Evolutionary conservation across 2,888 invertebrate species (phyloP), one percentile per base, ranked within the genome.

Genomic region (Nowickia ferox): DNA sequence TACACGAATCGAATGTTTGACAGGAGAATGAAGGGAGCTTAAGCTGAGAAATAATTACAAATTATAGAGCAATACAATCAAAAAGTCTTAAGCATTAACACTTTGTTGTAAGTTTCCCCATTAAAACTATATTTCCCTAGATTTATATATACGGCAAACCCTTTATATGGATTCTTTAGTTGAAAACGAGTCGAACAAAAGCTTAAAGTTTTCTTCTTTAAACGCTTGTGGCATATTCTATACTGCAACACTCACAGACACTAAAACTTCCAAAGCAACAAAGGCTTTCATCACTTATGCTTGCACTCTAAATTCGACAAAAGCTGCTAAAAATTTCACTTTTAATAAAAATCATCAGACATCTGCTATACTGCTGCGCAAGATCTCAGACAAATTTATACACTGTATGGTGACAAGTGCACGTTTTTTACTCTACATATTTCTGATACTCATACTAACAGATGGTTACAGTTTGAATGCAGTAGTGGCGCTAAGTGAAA

Each of bases 401-500:
- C 42, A 46, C 57, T 86, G 51, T 55, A 63, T 79, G 61, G 30
- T 66, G 22, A 66, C 66, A 55, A 68, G 40, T 30, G 9, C 48
- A 2, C 78, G 74, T n/a, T 69, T 76, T 38, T 65, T 77, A 9
- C 69, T 84, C 11, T 78, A 84, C 69, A 71, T 84, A 46, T 78
- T 81, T 38, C 57, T 87, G 13, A 72, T 84, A 78, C 57, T 84
- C 44, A 81, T 46, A 59, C 11, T 81, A 61, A 78, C 59, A 53
- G 78, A 74, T 66, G 84, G 86, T 75, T 82, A 84, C 75, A 81
- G 59, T n/a, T 55, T 86, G 13, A 72, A 44, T 13, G 30, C 83
- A 46, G 83, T 61, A 69, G 51, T 82, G 86, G 78, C 80, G 57
- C 57, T 87, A 86, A 85, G 75, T 68, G 88, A 88, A 76, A 83